phyloP scores from a whole-genome alignment of 2,113 vertebrate genomes.

The Apodemus sylvaticus region DNA sequence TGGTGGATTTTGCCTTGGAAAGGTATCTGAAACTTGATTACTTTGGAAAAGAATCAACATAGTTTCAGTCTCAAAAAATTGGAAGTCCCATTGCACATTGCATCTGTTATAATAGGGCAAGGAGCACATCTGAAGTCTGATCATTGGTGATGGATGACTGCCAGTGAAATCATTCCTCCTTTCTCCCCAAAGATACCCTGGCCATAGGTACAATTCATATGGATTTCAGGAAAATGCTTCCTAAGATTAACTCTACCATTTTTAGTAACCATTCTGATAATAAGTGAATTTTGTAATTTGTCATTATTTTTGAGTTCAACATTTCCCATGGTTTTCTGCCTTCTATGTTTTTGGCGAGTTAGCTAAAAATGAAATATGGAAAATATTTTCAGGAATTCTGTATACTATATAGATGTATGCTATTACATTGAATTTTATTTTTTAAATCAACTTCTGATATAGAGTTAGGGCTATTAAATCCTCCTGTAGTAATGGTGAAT shows the following conservation, averaged over 20 bases:
- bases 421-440: neutral
- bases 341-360: neutral
- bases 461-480: neutral
- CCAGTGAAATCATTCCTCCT: neutral
- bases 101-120: neutral
- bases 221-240: neutral
- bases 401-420: too few relatives aligned
- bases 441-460: neutral
- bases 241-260: neutral
- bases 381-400: neutral
- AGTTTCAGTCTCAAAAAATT: neutral
- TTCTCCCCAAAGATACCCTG: neutral
- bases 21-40: neutral
- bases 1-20: neutral
- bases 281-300: neutral
- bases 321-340: neutral
- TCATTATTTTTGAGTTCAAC: neutral
- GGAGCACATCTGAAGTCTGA: neutral
- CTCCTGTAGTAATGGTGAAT: neutral
- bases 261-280: neutral
- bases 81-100: too few relatives aligned
- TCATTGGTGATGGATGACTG: neutral
- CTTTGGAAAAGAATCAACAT: neutral
- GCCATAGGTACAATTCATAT: neutral
- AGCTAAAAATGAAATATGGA: neutral